Evolutionary conservation across 2,888 invertebrate genomes (phyloP), one percentile per base, ranked within the genome.

Genomic region (Pandemis heparana): DNA sequence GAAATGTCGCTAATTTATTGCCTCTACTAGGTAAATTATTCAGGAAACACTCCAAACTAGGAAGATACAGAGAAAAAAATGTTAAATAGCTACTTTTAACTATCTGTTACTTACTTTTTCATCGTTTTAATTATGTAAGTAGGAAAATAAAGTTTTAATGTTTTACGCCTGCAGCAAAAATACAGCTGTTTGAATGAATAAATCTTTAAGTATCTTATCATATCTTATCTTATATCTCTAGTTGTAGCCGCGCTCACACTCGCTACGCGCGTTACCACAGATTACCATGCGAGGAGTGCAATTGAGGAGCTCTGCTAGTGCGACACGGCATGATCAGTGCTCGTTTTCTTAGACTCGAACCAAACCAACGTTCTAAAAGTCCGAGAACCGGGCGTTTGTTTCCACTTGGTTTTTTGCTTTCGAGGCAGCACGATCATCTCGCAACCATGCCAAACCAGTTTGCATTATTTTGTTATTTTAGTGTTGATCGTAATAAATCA

Each of bases 361-460:
- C 72, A 75, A 74, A 66, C 74, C 72, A 74, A 74, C 76, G 76
- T 76, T 78, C 75, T 88, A 88, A 85, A 88, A 87, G 84, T 81
- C 79, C 78, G 81, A 79, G 83, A 77, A 77, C 71, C 76, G 71
- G 71, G 74, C 80, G 79, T 79, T 79, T 79, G 79, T 83, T 83
- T 84, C 83, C 87, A 87, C 86, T 87, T 80, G 76, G 83, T 78
- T 82, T 82, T 81, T 83, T 78, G 82, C 81, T 82, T 83, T 84
- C 81, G 80, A 80, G 79, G 81, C 82, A 79, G 79, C 77, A 77
- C 76, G 81, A 80, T 79, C 83, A 79, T 79, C 75, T 77, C 75
- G 79, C 75, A 70, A 75, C 75, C 77, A 80, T 75, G 75, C 74
- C 75, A 76, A 85, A 82, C 84, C 70, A 79, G 82, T 83, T 83